Evolutionary conservation across 2,888 invertebrate species (phyloP).

Genomic region (Tetranychus truncatus): DNA sequence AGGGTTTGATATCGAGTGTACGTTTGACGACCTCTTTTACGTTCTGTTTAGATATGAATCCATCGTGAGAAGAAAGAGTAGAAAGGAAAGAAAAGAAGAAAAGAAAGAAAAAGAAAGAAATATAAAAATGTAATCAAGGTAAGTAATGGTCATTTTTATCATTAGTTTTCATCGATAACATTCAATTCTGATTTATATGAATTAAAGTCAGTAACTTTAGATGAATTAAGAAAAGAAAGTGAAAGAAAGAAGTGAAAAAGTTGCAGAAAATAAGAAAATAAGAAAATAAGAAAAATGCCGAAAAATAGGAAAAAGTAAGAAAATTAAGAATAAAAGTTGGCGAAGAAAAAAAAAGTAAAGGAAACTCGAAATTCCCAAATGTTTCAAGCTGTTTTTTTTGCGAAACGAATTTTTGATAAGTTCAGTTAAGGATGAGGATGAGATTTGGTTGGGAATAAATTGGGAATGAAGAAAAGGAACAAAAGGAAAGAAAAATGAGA

Average conservation of each 20-base stretch:
- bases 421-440: background rate
- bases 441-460: background rate
- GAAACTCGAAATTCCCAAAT: no score
- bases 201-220: background rate
- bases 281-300: background rate
- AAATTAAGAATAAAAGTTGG: background rate
- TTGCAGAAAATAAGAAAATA: background rate
- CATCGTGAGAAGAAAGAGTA: no score
- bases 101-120: background rate
- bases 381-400: no score
- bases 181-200: background rate
- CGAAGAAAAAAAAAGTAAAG: no score
- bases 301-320: background rate
- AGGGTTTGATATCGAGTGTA: constrained; percentile 93
- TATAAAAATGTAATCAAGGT: no score
- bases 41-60: no score
- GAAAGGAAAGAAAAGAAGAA: no score
- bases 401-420: no score
- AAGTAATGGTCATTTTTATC: no score
- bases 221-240: background rate
- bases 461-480: background rate
- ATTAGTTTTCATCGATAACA: no score
- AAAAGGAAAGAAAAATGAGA: background rate
- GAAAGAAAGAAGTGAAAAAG: background rate
- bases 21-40: constrained; percentile 88